Percentiles rank a stretch among this genome's conserved stretches.
Evolutionary conservation across 2,797 vertebrate species (phyloP).

Genomic region (Gallirallus australis): DNA sequence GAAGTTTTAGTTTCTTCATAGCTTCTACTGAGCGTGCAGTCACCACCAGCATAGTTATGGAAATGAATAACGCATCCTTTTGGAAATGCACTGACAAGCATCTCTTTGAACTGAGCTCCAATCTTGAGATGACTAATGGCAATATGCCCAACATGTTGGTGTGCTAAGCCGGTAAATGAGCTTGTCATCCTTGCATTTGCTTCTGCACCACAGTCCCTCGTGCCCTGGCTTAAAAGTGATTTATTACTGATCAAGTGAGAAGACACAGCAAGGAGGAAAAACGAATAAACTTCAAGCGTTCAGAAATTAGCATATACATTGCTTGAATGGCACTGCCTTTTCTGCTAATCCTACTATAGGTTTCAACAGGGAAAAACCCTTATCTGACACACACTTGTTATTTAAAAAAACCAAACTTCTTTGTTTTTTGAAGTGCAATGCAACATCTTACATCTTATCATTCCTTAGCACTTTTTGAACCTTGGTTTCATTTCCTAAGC

Average conservation of each 20-base stretch:
- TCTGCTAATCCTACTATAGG: background rate
- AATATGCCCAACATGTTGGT: background rate
- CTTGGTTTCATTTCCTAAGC: background rate
- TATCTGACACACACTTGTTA: background rate
- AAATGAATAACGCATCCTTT: conserved; percentile 10
- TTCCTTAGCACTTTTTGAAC: background rate
- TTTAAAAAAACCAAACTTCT: background rate
- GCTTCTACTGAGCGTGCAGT: background rate
- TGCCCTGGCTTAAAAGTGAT: conserved; percentile 16
- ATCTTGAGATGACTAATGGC: background rate
- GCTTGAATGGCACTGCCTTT: background rate
- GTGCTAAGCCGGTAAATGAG: background rate
- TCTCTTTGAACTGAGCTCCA: conserved; percentile 55
- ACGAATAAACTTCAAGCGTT: background rate
- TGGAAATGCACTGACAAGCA: conserved; percentile 42
- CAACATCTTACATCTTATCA: background rate
- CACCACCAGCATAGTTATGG: background rate
- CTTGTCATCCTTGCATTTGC: background rate
- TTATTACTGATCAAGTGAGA: conserved; percentile 17
- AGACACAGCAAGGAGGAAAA: conserved; percentile 5
- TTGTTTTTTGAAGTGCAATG: background rate
- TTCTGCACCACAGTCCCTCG: background rate
- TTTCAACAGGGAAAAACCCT: background rate
- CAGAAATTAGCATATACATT: background rate
- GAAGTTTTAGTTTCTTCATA: conserved; percentile 31